These are phyloP conservation scores for Naso thynnoides DNA, from an alignment of 2,797 vertebrate species.

Conservation along the genomic window DNA sequence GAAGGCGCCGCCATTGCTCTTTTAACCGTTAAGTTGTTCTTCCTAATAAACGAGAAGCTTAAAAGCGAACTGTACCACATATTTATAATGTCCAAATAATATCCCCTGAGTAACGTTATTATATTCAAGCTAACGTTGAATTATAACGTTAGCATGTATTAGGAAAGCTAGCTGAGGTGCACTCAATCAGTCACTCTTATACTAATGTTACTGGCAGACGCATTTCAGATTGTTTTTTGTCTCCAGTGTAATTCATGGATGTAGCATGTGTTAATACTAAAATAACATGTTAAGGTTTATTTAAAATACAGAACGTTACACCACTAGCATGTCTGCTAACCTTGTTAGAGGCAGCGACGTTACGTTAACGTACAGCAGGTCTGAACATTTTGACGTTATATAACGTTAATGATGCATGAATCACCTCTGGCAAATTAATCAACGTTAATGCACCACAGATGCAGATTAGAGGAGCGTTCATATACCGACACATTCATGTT, in stretches of 20 bases:
- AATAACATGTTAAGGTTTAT: background rate
- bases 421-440: background rate
- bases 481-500: background rate
- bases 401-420: background rate
- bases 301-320: background rate
- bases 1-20: slow-evolving; percentile 86
- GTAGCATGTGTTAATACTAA: fast-evolving
- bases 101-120: no score
- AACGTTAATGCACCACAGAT: background rate
- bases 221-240: background rate
- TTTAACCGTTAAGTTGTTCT: slow-evolving; percentile 10
- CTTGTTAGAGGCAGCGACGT: background rate
- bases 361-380: background rate
- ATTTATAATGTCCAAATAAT: background rate
- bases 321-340: slow-evolving; percentile 14
- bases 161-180: background rate
- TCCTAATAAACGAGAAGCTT: slow-evolving; percentile 3
- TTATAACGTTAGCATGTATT: background rate
- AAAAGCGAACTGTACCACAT: background rate
- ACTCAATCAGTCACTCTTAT: background rate
- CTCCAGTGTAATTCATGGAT: background rate
- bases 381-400: background rate
- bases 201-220: background rate
- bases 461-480: background rate
- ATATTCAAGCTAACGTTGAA: no score